Evolutionary conservation across 2,888 invertebrate genomes (phyloP).

Genomic region (Acanthoscelides obtectus): DNA sequence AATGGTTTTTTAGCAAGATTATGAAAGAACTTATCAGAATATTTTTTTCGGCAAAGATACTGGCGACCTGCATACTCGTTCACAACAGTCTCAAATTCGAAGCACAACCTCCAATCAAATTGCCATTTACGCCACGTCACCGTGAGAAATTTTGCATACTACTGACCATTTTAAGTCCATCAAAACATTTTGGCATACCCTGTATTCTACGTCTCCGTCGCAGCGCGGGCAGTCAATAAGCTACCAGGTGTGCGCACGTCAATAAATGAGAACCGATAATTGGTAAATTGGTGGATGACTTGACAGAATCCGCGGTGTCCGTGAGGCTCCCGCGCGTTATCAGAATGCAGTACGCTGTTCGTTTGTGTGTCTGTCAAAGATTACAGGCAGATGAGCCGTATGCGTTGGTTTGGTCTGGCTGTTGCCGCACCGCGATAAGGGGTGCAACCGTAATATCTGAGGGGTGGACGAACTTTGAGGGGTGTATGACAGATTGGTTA

Average conservation of each 20-base stretch:
- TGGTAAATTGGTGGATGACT: conserved; percentile 44
- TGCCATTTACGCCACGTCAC: too few species aligned
- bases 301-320: conserved; percentile 34
- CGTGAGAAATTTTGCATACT: too few species aligned
- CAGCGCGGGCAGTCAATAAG: not conserved
- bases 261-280: conserved; percentile 25
- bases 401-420: conserved; percentile 4
- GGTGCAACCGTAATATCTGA: not conserved
- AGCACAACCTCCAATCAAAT: too few species aligned
- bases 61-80: too few species aligned
- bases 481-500: not conserved
- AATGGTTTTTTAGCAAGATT: too few species aligned
- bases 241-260: conserved; percentile 24
- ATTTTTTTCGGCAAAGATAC: too few species aligned
- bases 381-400: conserved; percentile 29
- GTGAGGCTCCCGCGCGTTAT: conserved; percentile 30
- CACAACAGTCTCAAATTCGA: too few species aligned
- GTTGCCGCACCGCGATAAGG: conserved; percentile 11
- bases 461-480: not conserved
- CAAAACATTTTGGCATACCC: not conserved
- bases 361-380: conserved; percentile 34
- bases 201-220: not conserved
- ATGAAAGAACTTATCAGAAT: too few species aligned
- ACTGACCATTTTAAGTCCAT: too few species aligned
- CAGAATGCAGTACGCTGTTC: conserved; percentile 33